These are phyloP conservation scores for Macrophya annulata DNA, from an alignment of 2,888 invertebrate species.

Conservation along the genomic window DNA sequence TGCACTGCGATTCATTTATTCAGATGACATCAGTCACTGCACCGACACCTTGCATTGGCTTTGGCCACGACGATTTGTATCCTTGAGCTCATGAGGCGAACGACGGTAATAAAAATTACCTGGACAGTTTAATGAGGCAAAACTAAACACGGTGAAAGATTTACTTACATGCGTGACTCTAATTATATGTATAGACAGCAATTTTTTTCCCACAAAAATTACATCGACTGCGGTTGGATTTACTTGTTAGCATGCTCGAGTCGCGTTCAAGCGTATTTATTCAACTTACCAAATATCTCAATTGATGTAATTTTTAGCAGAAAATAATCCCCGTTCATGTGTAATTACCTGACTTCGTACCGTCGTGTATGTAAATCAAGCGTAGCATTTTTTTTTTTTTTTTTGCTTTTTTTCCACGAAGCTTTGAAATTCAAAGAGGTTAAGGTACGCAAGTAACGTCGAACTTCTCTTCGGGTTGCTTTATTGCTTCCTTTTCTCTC, in stretches of 20 bases:
- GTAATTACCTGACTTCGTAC: not conserved
- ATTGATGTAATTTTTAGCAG: not conserved
- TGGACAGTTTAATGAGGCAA: not conserved
- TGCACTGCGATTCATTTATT: not conserved
- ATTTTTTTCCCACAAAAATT: not conserved
- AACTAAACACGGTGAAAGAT: not conserved
- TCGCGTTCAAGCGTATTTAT: not conserved
- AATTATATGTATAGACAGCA: conserved; percentile 14
- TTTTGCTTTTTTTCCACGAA: conserved; percentile 5
- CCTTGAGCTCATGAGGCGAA: not conserved
- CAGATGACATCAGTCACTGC: not conserved
- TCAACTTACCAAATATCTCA: not conserved
- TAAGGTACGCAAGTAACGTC: not conserved
- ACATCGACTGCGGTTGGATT: not conserved
- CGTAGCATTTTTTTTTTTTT: conserved; percentile 1
- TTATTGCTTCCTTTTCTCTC: not conserved
- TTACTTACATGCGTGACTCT: conserved; percentile 10
- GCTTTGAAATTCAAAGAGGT: not conserved
- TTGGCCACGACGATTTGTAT: not conserved
- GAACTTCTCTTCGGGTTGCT: not conserved
- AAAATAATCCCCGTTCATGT: not conserved
- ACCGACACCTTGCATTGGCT: not conserved
- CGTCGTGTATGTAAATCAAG: not conserved
- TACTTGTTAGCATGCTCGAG: conserved; percentile 1
- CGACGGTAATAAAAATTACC: not conserved